These are phyloP conservation scores for Netelia inedita DNA, from an alignment of 2,888 invertebrate genomes.

Conservation along the genomic window DNA sequence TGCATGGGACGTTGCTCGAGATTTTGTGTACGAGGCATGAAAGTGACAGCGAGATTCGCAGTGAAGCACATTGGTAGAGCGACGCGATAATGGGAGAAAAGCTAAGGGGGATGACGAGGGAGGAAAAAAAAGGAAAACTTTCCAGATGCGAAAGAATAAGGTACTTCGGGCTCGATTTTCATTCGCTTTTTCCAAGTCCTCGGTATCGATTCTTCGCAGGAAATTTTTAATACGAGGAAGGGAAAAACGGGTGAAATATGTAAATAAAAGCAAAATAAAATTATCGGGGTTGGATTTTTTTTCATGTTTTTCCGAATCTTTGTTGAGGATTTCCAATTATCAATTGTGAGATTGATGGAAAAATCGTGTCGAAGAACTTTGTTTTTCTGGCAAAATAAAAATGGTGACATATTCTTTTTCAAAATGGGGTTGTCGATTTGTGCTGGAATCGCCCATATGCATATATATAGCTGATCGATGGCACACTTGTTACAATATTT, in stretches of 20 bases:
- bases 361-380: too few species aligned
- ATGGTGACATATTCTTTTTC: background rate
- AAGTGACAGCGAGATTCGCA: conserved; percentile 76
- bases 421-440: conserved; percentile 15
- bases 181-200: conserved; percentile 41
- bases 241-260: conserved; percentile 53
- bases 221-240: conserved; percentile 53
- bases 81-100: conserved; percentile 23
- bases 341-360: too few species aligned
- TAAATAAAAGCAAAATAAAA: background rate
- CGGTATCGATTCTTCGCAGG: conserved; percentile 74
- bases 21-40: conserved; percentile 74
- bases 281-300: conserved; percentile 3
- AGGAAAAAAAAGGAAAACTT: conserved; percentile 26
- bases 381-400: too few species aligned
- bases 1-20: conserved; percentile 40
- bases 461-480: conserved; percentile 57
- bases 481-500: conserved; percentile 85
- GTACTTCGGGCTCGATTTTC: conserved; percentile 71
- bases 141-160: conserved; percentile 52
- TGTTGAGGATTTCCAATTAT: too few species aligned
- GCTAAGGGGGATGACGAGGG: background rate
- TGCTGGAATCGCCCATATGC: background rate
- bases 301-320: too few species aligned
- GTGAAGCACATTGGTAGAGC: conserved; percentile 52